Evolutionary conservation across 2,113 vertebrate species (phyloP).

Genomic region (Notarius lentiginosus): DNA sequence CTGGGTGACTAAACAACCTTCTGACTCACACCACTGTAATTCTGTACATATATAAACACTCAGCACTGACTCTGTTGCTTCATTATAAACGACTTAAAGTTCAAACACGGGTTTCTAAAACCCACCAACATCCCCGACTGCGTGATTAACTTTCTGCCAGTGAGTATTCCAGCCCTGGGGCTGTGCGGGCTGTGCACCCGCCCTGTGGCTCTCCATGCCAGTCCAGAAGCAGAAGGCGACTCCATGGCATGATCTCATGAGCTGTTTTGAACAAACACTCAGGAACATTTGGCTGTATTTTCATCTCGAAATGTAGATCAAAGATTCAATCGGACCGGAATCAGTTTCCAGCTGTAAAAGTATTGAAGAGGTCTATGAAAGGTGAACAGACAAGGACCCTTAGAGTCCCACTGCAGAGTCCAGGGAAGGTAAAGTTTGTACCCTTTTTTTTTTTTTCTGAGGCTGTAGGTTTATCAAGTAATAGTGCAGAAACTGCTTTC

Average conservation of each 20-base stretch:
- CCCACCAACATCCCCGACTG: no score
- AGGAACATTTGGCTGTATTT: no score
- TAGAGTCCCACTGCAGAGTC: not conserved
- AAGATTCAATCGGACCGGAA: no score
- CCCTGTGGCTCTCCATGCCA: not conserved
- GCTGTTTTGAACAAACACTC: not conserved
- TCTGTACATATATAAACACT: not conserved
- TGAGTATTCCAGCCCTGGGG: not conserved
- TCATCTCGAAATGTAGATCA: not conserved
- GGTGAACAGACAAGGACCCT: not conserved
- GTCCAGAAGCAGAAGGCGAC: not conserved
- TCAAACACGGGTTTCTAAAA: not conserved
- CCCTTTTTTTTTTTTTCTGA: not conserved
- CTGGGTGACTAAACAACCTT: not conserved
- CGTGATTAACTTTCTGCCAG: not conserved
- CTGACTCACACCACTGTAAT: not conserved
- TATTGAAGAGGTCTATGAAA: not conserved
- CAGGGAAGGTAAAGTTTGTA: not conserved
- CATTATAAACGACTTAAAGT: not conserved
- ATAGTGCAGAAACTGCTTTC: not conserved
- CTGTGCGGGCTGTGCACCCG: not conserved
- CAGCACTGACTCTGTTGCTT: not conserved
- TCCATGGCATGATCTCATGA: not conserved
- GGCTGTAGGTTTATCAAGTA: not conserved
- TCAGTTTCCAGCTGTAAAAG: not conserved